phyloP scores from a whole-genome alignment of 1,140 invertebrate genomes.

The Sycophila sp. region DNA sequence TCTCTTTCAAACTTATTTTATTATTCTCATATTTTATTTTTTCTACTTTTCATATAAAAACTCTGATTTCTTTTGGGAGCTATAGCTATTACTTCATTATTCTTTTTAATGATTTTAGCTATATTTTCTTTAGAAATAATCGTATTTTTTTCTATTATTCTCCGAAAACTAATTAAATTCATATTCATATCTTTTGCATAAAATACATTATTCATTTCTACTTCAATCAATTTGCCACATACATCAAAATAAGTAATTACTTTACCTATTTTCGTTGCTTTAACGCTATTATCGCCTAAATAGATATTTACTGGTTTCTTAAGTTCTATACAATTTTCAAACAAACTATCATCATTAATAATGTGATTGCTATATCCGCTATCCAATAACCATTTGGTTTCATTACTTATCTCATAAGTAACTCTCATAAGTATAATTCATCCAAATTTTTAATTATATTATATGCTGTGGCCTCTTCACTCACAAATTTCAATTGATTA shows the following conservation, averaged over 20 bases:
- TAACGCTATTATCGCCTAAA: background rate
- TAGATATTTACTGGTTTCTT: background rate
- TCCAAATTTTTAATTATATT: no score
- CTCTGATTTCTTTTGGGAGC: background rate
- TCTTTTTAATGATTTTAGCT: background rate
- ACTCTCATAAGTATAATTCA: no score
- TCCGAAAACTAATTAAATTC: background rate
- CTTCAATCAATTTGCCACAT: background rate
- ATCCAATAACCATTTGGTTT: no score
- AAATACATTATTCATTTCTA: slow-evolving; percentile 20
- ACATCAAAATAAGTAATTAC: background rate
- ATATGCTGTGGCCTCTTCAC: no score
- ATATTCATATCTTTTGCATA: slow-evolving; percentile 20
- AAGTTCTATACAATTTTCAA: background rate
- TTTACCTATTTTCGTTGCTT: background rate
- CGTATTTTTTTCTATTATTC: background rate
- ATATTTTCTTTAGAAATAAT: background rate
- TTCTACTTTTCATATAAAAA: background rate
- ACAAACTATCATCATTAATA: background rate
- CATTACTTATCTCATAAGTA: no score
- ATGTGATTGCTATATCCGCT: background rate
- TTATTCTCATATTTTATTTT: background rate
- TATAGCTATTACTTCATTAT: background rate
- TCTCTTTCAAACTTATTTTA: background rate
- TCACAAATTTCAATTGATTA: background rate